A percentile compares a stretch with the other conserved stretches of the same genome.
phyloP scores from a whole-genome alignment of 2,888 invertebrate species.

The Tipula unca region DNA sequence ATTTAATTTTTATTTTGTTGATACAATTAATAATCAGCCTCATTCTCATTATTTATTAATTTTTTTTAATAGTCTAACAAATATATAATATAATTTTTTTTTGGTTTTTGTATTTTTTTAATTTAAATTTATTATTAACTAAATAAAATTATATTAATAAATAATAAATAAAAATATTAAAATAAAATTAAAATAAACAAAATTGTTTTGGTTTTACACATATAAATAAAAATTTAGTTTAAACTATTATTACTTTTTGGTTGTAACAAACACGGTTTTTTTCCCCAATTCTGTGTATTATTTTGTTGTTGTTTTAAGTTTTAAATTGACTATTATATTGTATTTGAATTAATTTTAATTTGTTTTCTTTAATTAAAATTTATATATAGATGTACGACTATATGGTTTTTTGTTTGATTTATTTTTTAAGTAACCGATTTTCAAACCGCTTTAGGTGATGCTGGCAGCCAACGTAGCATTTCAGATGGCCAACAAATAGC shows the following conservation, averaged over 20 bases:
- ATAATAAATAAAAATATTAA: constrained; percentile 23
- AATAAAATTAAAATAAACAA: neutral
- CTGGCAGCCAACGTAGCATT: constrained; percentile 43
- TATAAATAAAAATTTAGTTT: neutral
- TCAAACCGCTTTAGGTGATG: constrained; percentile 41
- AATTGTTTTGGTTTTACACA: neutral
- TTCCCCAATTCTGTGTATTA: constrained; percentile 17
- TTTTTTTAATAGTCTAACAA: constrained; percentile 10
- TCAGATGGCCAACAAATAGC: constrained; percentile 43
- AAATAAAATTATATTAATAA: constrained; percentile 3
- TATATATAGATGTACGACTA: neutral
- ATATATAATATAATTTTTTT: constrained; percentile 20
- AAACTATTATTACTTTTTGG: constrained; percentile 8
- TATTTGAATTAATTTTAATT: neutral
- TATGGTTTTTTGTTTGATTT: neutral
- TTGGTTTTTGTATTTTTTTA: constrained; percentile 27
- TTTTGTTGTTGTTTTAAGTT: neutral
- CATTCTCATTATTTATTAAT: constrained; percentile 21
- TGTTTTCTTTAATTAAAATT: neutral
- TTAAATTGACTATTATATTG: constrained; percentile 4
- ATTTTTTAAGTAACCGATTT: constrained; percentile 21
- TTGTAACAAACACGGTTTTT: neutral
- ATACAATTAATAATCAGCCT: constrained; percentile 21
- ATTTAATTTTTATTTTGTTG: neutral
- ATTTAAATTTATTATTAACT: constrained; percentile 23